Conservation (phyloP, 2,797 vertebrate species). For the Staurois parvus region DNA sequence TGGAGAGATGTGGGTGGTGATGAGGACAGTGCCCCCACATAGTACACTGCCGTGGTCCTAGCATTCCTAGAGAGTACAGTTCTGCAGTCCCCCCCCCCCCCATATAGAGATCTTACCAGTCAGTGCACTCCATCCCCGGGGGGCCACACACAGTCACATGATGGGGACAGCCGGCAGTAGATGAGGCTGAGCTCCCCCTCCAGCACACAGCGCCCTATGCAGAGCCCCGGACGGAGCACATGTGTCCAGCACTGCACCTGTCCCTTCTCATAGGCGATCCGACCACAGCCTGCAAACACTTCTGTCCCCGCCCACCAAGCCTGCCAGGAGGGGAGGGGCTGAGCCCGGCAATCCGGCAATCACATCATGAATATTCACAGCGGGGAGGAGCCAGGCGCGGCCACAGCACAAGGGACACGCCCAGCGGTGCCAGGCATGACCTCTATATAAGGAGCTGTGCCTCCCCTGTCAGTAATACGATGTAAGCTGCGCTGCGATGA, state of each 20-base stretch:
- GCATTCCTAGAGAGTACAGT: slow-evolving; percentile 4
- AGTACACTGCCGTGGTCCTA: neutral
- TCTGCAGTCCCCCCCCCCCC: neutral
- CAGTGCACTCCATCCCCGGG: neutral
- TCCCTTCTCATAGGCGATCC: neutral
- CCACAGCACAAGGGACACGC: neutral
- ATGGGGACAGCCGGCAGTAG: neutral
- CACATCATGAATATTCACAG: slow-evolving; percentile 41
- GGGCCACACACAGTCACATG: neutral
- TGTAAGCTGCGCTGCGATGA: too few species aligned
- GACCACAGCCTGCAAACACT: slow-evolving; percentile 5
- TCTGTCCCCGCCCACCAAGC: neutral
- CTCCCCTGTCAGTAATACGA: too few species aligned
- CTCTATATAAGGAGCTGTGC: neutral
- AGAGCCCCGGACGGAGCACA: neutral
- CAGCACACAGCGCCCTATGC: neutral
- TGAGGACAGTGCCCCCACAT: neutral
- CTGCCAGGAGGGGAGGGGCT: slow-evolving; percentile 15
- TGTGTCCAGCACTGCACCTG: slow-evolving; percentile 18
- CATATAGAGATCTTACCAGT: neutral
- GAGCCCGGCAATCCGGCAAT: too few species aligned
- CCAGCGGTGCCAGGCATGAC: neutral
- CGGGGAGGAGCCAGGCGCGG: neutral
- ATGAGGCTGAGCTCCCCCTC: neutral
- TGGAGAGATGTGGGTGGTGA: neutral